A percentile compares a stretch with the other conserved stretches of the same genome.
Evolutionary conservation across 2,888 invertebrate species (phyloP).

Genomic region (Sesia apiformis): DNA sequence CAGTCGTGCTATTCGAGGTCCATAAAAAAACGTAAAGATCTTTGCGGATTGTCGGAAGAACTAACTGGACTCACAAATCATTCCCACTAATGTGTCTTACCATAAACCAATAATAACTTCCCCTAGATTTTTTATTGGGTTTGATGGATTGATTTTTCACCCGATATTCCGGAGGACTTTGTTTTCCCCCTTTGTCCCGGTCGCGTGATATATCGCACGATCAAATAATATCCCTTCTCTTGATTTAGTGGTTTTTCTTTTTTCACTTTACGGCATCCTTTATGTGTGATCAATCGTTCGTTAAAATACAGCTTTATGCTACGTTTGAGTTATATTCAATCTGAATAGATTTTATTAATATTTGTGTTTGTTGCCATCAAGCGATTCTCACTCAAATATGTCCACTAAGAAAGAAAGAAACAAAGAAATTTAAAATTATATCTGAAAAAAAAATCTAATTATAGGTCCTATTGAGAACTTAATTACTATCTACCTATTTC

Average conservation of each 20-base stretch:
- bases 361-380: no score
- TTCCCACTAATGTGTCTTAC: conserved; percentile 3
- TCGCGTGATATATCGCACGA: conserved; percentile 32
- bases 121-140: conserved; percentile 34
- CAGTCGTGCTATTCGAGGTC: no score
- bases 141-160: conserved; percentile 48
- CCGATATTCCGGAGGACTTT: conserved; percentile 36
- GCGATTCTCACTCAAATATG: no score
- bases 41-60: conserved; percentile 7
- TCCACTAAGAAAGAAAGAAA: no score
- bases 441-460: no score
- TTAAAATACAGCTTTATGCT: not conserved
- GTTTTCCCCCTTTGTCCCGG: conserved; percentile 21
- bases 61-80: conserved; percentile 15
- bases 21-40: conserved; percentile 5
- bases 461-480: no score
- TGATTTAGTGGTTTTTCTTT: conserved; percentile 19
- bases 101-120: conserved; percentile 29
- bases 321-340: no score
- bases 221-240: conserved; percentile 29
- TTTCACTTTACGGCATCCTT: conserved; percentile 25
- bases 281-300: conserved; percentile 10
- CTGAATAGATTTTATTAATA: no score
- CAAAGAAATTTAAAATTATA: no score
- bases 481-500: no score